A percentile compares a stretch with the other conserved stretches of the same genome.
Conservation (phyloP, 2,797 vertebrate genomes). For the Acanthurus lineatus region DNA sequence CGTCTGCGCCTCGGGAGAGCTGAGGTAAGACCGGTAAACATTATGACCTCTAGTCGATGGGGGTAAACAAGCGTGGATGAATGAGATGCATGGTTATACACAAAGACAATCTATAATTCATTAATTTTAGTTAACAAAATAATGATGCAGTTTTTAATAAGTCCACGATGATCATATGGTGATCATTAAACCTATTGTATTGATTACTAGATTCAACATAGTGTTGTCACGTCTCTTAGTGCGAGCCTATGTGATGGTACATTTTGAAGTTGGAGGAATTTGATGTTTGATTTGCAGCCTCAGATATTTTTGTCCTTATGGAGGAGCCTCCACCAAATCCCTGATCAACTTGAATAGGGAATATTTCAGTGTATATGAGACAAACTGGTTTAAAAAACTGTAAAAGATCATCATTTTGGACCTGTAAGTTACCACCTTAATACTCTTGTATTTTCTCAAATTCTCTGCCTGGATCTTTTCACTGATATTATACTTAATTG, state of each 20-base stretch:
- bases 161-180: neutral
- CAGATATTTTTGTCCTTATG: neutral
- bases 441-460: neutral
- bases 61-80: neutral
- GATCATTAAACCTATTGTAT: no score
- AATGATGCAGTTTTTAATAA: neutral
- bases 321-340: neutral
- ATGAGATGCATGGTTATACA: neutral
- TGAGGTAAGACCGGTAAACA: slow-evolving; percentile 77
- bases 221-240: no score
- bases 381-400: neutral
- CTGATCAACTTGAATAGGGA: neutral
- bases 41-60: slow-evolving; percentile 39
- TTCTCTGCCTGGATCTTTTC: neutral
- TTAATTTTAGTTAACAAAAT: neutral
- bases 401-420: neutral
- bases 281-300: neutral
- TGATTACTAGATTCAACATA: no score
- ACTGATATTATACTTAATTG: neutral
- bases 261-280: neutral
- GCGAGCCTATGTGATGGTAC: no score
- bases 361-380: neutral
- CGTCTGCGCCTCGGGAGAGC: slow-evolving; percentile 73
- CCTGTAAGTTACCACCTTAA: neutral
- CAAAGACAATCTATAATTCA: neutral